phyloP scores from a whole-genome alignment of 1,140 invertebrate species.

The Nebria ingens region DNA sequence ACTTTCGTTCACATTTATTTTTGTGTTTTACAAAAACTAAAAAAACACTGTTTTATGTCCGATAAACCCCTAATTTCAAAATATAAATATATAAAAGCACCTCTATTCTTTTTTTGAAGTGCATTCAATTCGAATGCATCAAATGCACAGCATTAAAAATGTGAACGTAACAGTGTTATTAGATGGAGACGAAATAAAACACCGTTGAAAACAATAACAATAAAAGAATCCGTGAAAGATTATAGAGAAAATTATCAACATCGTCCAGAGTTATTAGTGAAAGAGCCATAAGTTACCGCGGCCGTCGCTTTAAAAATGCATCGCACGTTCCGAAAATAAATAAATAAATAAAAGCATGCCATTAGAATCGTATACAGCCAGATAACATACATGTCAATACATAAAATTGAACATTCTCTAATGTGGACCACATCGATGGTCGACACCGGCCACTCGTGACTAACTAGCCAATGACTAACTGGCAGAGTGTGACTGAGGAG shows the following conservation, averaged over 20 bases:
- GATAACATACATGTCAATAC: conserved; percentile 12
- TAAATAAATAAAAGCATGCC: conserved; percentile 9
- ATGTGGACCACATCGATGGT: conserved; percentile 7
- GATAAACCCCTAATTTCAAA: too few relatives aligned
- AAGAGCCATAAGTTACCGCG: background rate
- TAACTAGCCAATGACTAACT: background rate
- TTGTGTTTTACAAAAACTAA: too few relatives aligned
- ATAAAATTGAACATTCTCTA: conserved; percentile 11
- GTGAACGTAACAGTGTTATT: too few relatives aligned
- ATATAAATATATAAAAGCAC: too few relatives aligned
- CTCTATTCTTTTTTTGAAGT: too few relatives aligned
- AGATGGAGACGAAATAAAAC: too few relatives aligned
- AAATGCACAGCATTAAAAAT: too few relatives aligned
- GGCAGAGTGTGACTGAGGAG: background rate
- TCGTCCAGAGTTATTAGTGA: too few relatives aligned
- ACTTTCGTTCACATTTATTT: too few relatives aligned
- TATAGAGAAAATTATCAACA: background rate
- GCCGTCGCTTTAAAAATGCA: background rate
- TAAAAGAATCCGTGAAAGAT: background rate
- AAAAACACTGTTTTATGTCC: too few relatives aligned
- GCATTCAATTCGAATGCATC: too few relatives aligned
- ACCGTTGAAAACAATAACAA: background rate
- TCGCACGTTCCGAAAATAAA: background rate
- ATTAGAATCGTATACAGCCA: conserved; percentile 12
- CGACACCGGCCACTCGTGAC: background rate